Conservation (phyloP, 2,113 vertebrate species). For the Ammodytes marinus region DNA sequence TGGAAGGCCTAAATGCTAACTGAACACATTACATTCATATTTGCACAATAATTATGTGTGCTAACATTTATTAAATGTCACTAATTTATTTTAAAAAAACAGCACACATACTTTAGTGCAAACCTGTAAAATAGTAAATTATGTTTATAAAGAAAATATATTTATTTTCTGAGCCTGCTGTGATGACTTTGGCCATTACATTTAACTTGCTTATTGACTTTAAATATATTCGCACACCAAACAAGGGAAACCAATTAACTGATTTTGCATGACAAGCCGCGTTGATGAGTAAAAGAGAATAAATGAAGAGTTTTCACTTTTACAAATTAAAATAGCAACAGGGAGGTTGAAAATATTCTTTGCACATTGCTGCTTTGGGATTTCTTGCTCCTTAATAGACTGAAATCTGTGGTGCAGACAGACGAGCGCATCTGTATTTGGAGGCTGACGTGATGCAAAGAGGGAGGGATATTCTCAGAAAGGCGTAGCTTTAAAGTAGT, state of each 20-base stretch:
- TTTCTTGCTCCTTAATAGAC: not conserved
- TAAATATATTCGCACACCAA: conserved; percentile 59
- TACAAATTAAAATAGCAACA: conserved; percentile 18
- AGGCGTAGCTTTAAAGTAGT: conserved; percentile 83
- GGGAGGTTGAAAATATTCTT: conserved; percentile 3
- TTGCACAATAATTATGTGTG: not conserved
- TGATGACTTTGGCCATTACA: not conserved
- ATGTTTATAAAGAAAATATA: conserved; percentile 20
- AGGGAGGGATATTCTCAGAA: conserved; percentile 59
- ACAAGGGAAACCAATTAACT: not conserved
- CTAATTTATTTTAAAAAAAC: conserved; percentile 37
- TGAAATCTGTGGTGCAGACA: conserved; percentile 9
- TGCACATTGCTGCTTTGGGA: conserved; percentile 8
- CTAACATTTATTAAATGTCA: conserved; percentile 15
- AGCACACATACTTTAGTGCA: conserved; percentile 5
- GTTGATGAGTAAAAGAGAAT: not conserved
- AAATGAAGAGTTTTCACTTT: not conserved
- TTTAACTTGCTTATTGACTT: conserved; percentile 7
- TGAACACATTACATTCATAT: not conserved
- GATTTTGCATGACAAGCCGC: conserved; percentile 1
- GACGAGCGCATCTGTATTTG: conserved; percentile 14
- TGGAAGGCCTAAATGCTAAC: not conserved
- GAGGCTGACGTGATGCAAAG: not conserved
- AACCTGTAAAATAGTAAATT: conserved; percentile 13
- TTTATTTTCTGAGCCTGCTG: not conserved